Evolutionary conservation across 2,113 vertebrate genomes (phyloP).

Genomic region (Muntiacus reevesi): DNA sequence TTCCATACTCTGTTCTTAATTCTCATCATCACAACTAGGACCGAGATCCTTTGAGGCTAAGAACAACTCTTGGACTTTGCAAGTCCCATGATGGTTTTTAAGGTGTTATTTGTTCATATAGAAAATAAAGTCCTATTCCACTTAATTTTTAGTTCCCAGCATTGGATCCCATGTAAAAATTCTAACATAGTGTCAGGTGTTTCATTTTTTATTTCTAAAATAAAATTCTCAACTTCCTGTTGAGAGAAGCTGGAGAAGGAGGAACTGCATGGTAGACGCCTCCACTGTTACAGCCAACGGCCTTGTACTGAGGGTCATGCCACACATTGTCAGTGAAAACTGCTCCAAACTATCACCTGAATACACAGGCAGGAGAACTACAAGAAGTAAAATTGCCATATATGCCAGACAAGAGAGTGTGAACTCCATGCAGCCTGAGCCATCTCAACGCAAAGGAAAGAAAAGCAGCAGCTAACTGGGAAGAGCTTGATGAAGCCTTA

Average conservation of each 20-base stretch:
- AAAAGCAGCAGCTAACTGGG: not conserved
- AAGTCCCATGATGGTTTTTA: not conserved
- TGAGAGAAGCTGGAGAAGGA: not conserved
- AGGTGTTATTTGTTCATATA: not conserved
- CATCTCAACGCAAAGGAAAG: not conserved
- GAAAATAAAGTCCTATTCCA: constrained; percentile 30
- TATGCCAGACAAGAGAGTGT: not conserved
- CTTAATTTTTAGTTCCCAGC: not conserved
- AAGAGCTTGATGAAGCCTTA: not conserved
- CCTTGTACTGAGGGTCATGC: not conserved
- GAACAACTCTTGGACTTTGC: not conserved
- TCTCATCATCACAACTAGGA: not conserved
- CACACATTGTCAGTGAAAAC: not conserved
- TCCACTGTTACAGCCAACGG: not conserved
- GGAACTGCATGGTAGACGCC: not conserved
- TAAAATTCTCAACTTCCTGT: not conserved
- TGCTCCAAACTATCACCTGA: not conserved
- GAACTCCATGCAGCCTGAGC: not conserved
- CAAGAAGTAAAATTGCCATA: not conserved
- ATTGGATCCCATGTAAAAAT: constrained; percentile 20
- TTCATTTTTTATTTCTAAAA: constrained; percentile 40
- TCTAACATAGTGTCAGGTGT: constrained; percentile 12
- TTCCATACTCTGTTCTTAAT: not conserved
- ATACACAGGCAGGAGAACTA: not conserved
- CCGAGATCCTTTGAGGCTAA: not conserved